phyloP scores from a whole-genome alignment of 2,888 invertebrate species.

The Latrodectus hesperus region DNA sequence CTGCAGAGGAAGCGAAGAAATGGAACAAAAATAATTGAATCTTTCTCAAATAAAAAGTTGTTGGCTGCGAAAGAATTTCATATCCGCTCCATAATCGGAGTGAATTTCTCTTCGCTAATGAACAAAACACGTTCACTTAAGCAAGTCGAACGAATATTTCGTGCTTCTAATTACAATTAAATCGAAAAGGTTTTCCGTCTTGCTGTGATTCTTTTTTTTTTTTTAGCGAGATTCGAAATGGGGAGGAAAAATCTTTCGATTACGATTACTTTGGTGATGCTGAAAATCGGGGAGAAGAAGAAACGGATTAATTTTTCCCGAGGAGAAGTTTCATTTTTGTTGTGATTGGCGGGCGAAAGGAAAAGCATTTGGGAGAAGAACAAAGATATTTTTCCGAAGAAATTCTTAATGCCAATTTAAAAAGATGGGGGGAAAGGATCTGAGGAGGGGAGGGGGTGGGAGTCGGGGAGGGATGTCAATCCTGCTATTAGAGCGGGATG shows the following conservation, averaged over 20 bases:
- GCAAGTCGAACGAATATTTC: neutral
- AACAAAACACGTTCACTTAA: slow-evolving; percentile 20
- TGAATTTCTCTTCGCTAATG: neutral
- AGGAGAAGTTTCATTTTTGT: slow-evolving; percentile 7
- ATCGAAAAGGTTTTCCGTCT: neutral
- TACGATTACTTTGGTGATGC: neutral
- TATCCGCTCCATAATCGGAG: neutral
- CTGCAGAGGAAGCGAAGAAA: neutral
- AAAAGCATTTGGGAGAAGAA: neutral
- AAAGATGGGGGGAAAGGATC: neutral
- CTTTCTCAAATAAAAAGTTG: neutral
- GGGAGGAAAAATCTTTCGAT: slow-evolving; percentile 13
- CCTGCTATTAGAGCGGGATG: neutral
- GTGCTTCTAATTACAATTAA: slow-evolving; percentile 18
- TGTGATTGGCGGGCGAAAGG: slow-evolving; percentile 6
- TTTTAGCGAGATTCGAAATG: neutral
- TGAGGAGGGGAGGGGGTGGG: neutral
- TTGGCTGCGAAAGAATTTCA: no score
- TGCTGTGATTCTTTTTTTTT: neutral
- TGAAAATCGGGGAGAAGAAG: slow-evolving; percentile 2
- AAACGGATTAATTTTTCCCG: slow-evolving; percentile 38
- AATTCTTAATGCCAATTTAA: slow-evolving; percentile 22
- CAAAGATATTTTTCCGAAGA: slow-evolving; percentile 13
- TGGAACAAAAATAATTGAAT: neutral
- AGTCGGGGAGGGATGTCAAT: neutral